A percentile compares a stretch with the other conserved stretches of the same genome.
Evolutionary conservation across 2,113 vertebrate species (phyloP).

Genomic region (Pyxicephalus adspersus): DNA sequence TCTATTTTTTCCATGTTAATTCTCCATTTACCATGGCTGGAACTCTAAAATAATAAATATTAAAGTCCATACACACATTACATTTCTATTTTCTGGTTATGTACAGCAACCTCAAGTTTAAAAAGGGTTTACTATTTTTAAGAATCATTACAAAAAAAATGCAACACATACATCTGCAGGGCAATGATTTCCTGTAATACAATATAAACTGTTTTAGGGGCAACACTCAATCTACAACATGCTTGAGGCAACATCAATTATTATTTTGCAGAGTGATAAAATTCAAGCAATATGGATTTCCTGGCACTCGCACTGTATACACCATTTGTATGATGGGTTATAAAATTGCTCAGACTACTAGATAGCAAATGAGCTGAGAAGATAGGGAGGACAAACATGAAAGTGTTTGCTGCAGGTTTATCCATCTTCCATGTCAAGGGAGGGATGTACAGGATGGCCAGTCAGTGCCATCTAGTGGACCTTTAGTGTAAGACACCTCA

Average conservation of each 20-base stretch:
- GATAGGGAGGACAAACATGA: conserved; percentile 25
- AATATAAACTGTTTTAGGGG: not conserved
- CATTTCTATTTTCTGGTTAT: too few species aligned
- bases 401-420: conserved; percentile 36
- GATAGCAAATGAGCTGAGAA: conserved; percentile 39
- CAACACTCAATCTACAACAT: not conserved
- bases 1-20: too few species aligned
- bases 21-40: too few species aligned
- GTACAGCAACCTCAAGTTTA: too few species aligned
- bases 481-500: too few species aligned
- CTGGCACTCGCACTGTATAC: conserved; percentile 7
- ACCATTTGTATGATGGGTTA: conserved; percentile 40
- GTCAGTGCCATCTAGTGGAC: conserved; percentile 50
- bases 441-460: not conserved
- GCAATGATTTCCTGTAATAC: too few species aligned
- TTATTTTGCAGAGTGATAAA: conserved; percentile 19
- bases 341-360: conserved; percentile 35
- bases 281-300: conserved; percentile 17
- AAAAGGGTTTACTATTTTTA: too few species aligned
- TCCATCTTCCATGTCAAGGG: not conserved
- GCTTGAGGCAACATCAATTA: conserved; percentile 9
- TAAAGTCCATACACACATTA: too few species aligned
- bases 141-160: too few species aligned
- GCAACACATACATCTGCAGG: too few species aligned
- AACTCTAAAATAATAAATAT: too few species aligned